Evolutionary conservation across 2,797 vertebrate genomes (phyloP).

Genomic region (Liparis tanakae): DNA sequence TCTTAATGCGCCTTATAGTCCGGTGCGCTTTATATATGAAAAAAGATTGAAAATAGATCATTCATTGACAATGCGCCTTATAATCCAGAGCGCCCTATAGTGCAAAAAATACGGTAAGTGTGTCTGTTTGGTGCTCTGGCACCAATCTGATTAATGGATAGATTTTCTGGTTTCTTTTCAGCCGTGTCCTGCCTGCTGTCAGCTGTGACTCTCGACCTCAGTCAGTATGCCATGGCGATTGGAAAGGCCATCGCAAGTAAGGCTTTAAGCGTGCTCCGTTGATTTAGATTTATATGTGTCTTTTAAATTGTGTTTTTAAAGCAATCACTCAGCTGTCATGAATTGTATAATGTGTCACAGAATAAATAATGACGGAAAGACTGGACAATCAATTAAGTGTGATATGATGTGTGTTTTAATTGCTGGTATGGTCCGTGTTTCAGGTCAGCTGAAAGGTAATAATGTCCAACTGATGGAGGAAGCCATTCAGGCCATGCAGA

Average conservation of each 20-base stretch:
- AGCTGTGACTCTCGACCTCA: conserved; percentile 94
- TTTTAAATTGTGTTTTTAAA: not conserved
- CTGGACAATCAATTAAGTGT: not conserved
- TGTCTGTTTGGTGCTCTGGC: not conserved
- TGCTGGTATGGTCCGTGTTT: conserved; percentile 22
- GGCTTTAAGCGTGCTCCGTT: conserved; percentile 36
- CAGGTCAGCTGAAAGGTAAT: conserved; percentile 95
- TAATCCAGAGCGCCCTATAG: too few relatives aligned
- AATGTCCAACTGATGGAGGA: conserved; percentile 93
- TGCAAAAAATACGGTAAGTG: too few relatives aligned
- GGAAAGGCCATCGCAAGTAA: conserved; percentile 94
- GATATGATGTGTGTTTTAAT: not conserved
- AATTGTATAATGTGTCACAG: not conserved
- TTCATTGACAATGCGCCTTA: too few relatives aligned
- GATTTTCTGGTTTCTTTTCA: conserved; percentile 59
- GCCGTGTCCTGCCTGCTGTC: conserved; percentile 91
- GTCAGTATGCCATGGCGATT: conserved; percentile 95
- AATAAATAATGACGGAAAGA: not conserved
- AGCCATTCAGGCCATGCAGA: conserved; percentile 91
- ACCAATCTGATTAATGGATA: conserved; percentile 1
- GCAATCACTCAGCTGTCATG: not conserved
- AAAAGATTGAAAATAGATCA: too few relatives aligned
- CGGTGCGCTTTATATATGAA: too few relatives aligned
- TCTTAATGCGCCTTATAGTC: too few relatives aligned
- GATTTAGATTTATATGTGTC: not conserved